phyloP scores from a whole-genome alignment of 2,113 vertebrate genomes.

The Corythaixoides concolor region DNA sequence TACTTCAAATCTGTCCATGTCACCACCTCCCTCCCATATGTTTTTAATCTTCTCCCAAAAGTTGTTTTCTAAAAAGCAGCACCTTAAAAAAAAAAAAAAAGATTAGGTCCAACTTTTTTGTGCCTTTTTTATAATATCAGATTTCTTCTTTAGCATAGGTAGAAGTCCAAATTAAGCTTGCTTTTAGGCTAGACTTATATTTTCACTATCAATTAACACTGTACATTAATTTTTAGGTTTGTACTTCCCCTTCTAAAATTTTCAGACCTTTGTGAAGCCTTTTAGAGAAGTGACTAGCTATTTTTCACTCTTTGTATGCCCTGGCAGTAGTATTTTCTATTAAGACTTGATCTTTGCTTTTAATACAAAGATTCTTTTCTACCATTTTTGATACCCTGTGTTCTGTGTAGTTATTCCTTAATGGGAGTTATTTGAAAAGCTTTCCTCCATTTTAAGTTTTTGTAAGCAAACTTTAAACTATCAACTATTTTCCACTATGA shows the following conservation, averaged over 20 bases:
- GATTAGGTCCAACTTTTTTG: background rate
- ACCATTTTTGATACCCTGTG: background rate
- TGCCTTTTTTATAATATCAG: background rate
- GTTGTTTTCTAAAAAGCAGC: background rate
- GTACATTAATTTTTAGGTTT: background rate
- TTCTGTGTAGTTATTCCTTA: background rate
- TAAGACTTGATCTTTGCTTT: background rate
- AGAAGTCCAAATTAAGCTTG: background rate
- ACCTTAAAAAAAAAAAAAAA: slow-evolving; percentile 12
- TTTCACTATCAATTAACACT: background rate
- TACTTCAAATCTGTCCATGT: slow-evolving; percentile 61
- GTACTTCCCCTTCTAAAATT: background rate
- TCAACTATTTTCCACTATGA: background rate
- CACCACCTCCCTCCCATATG: slow-evolving; percentile 50
- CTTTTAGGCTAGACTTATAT: background rate
- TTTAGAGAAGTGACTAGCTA: background rate
- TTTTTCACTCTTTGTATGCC: background rate
- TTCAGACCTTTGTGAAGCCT: background rate
- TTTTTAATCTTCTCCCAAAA: slow-evolving; percentile 53
- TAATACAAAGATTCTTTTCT: background rate
- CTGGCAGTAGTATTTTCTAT: background rate
- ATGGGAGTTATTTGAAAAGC: background rate
- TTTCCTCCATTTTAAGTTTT: background rate
- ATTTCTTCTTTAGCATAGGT: background rate
- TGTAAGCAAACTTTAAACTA: background rate